These are phyloP conservation scores for Galeruca laticollis DNA, from an alignment of 2,888 invertebrate genomes.

Conservation along the genomic window DNA sequence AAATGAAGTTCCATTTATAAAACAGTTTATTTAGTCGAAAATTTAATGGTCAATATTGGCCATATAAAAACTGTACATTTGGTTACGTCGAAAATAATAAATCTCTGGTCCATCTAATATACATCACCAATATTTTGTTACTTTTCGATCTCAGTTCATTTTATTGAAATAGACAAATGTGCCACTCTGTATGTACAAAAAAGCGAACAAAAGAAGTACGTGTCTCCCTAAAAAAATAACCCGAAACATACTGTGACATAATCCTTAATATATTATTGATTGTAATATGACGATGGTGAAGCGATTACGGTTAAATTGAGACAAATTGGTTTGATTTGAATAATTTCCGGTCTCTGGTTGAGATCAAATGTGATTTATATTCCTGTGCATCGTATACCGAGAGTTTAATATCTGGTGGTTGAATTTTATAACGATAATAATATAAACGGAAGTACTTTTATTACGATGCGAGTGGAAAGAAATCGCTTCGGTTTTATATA, in stretches of 20 bases:
- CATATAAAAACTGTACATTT: too few species aligned
- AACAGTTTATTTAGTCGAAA: too few species aligned
- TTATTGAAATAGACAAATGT: too few species aligned
- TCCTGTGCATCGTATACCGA: slow-evolving; percentile 21
- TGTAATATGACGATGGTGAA: slow-evolving; percentile 28
- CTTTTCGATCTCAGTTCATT: too few species aligned
- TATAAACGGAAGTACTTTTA: background rate
- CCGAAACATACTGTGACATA: background rate
- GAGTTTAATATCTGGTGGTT: background rate
- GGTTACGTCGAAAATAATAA: too few species aligned
- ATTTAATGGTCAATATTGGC: too few species aligned
- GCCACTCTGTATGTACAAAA: background rate
- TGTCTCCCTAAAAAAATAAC: background rate
- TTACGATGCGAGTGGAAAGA: background rate
- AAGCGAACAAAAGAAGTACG: background rate
- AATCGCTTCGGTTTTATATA: background rate
- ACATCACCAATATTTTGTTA: too few species aligned
- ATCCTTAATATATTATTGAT: slow-evolving; percentile 18
- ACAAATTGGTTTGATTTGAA: slow-evolving; percentile 46
- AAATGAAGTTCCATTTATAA: too few species aligned
- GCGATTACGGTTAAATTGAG: slow-evolving; percentile 35
- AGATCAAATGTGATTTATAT: slow-evolving; percentile 35
- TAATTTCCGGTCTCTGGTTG: slow-evolving; percentile 40
- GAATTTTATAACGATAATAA: background rate
- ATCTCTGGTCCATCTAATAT: too few species aligned